phyloP scores from a whole-genome alignment of 1,140 invertebrate genomes.

The Caenorhabditis tropicalis region DNA sequence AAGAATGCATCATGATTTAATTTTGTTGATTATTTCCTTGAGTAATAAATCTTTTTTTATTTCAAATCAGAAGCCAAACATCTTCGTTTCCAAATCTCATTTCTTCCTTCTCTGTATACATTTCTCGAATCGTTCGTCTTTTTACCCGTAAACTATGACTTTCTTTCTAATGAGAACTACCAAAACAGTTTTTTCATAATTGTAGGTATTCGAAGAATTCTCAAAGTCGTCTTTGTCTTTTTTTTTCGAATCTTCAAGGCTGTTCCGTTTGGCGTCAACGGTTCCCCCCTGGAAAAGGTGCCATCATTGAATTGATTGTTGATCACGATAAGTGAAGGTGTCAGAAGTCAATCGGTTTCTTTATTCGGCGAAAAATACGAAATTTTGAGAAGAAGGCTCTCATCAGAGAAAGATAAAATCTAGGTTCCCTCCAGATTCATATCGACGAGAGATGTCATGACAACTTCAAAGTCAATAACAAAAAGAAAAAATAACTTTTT shows the following conservation, averaged over 20 bases:
- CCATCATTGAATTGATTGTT: not conserved
- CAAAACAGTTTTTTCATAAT: constrained; percentile 14
- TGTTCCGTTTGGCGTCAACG: constrained; percentile 17
- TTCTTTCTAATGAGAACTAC: constrained; percentile 25
- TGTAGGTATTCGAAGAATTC: constrained; percentile 19
- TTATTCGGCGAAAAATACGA: constrained; percentile 38
- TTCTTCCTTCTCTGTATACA: not conserved
- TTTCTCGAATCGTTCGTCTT: not conserved
- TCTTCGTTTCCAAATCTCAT: not conserved
- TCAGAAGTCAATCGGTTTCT: constrained; percentile 39
- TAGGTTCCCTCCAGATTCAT: not conserved
- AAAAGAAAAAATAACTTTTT: not conserved
- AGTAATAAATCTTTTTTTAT: too few relatives aligned
- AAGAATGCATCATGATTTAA: too few relatives aligned
- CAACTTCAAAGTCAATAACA: constrained; percentile 8
- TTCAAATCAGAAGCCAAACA: not conserved
- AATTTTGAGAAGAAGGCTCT: not conserved
- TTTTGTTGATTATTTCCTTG: not conserved
- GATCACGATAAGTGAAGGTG: constrained; percentile 27
- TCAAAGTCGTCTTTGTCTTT: not conserved
- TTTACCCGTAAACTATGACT: not conserved
- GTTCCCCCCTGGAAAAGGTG: constrained; percentile 34
- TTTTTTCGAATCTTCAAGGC: constrained; percentile 34
- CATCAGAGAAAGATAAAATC: not conserved
- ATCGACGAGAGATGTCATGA: not conserved